A percentile compares a stretch with the other conserved stretches of the same genome.
Conservation (phyloP, 2,888 invertebrate genomes). For the Cinara cedri region DNA sequence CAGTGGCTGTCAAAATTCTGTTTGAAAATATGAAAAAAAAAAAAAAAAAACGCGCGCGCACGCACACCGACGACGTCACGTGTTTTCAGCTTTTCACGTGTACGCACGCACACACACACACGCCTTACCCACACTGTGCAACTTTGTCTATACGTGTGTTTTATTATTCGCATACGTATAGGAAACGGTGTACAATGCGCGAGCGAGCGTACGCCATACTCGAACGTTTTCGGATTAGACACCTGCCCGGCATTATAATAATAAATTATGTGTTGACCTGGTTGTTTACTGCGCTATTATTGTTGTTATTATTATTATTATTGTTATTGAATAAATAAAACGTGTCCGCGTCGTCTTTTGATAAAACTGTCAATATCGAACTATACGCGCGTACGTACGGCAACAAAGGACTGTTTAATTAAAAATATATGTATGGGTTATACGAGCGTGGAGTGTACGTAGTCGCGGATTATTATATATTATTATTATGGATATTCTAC, state of each 20-base stretch:
- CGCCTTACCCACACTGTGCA: too few relatives aligned
- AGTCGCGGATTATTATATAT: constrained; percentile 12
- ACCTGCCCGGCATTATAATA: constrained; percentile 49
- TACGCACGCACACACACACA: too few relatives aligned
- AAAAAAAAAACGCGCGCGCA: too few relatives aligned
- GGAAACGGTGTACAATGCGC: neutral
- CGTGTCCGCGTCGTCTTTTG: constrained; percentile 49
- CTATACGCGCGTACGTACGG: neutral
- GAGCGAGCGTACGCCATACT: neutral
- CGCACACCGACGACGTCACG: neutral
- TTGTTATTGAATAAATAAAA: constrained; percentile 51
- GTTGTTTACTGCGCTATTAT: constrained; percentile 41
- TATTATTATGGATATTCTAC: constrained; percentile 12
- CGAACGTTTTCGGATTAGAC: constrained; percentile 50
- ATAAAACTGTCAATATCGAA: constrained; percentile 52
- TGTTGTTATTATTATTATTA: too few relatives aligned
- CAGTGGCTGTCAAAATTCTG: neutral
- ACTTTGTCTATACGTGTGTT: neutral
- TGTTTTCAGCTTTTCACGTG: neutral
- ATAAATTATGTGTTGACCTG: constrained; percentile 52
- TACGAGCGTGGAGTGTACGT: too few relatives aligned
- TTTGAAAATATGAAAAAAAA: neutral
- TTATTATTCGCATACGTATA: neutral
- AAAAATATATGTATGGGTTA: constrained; percentile 36
- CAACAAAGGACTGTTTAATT: constrained; percentile 45